Percentiles rank a stretch among this genome's conserved stretches.
phyloP scores from a whole-genome alignment of 2,888 invertebrate species.

The Stenurella melanura region DNA sequence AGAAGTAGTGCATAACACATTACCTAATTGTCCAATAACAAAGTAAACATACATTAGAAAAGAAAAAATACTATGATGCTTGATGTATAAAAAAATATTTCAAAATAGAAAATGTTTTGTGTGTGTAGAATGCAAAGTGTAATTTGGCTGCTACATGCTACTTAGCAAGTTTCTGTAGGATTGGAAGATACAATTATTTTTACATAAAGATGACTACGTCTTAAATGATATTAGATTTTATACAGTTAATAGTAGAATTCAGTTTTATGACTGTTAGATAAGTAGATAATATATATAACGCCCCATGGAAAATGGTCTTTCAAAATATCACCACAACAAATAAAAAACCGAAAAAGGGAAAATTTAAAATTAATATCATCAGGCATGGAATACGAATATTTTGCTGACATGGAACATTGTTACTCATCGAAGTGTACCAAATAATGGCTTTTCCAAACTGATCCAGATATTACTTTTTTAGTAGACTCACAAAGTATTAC shows the following conservation, averaged over 20 bases:
- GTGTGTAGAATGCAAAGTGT: not conserved
- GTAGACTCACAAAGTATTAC: not conserved
- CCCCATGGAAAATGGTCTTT: not conserved
- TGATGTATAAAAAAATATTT: not conserved
- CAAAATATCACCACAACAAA: not conserved
- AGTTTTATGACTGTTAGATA: not conserved
- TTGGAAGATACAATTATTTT: not conserved
- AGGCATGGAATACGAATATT: not conserved
- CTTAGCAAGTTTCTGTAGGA: not conserved
- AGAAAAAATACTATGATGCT: too few relatives aligned
- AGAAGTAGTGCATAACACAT: too few relatives aligned
- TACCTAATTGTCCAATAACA: too few relatives aligned
- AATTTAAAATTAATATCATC: not conserved
- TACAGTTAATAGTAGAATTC: not conserved
- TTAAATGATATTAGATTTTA: not conserved
- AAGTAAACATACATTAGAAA: too few relatives aligned
- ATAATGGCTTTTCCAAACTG: too few relatives aligned
- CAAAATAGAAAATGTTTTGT: not conserved
- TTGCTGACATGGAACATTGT: not conserved
- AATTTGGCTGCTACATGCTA: not conserved
- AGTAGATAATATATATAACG: not conserved
- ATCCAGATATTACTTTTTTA: not conserved
- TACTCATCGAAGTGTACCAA: not conserved
- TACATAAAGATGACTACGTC: not conserved
- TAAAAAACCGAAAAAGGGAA: not conserved